Percentiles rank a stretch among this genome's conserved stretches.
Conservation (phyloP, 2,113 vertebrate genomes). For the Melozone crissalis region DNA sequence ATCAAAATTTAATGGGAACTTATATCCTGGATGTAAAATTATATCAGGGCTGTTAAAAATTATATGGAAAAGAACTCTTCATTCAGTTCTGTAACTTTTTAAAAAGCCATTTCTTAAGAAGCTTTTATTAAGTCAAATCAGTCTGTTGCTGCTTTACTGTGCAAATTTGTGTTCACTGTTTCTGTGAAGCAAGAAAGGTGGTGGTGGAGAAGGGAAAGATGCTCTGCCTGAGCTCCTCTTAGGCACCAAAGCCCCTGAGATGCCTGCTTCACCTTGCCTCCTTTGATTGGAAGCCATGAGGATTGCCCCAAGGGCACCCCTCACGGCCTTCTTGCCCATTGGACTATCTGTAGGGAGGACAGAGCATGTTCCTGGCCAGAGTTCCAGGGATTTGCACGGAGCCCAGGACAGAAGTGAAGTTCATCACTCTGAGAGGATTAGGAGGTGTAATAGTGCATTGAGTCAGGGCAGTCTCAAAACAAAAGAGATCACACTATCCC, state of each 20-base stretch:
- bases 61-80: slow-evolving; percentile 24
- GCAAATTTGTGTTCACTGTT: background rate
- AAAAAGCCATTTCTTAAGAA: slow-evolving; percentile 25
- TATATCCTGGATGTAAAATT: slow-evolving; percentile 47
- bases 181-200: background rate
- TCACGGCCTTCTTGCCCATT: background rate
- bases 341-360: background rate
- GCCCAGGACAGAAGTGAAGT: background rate
- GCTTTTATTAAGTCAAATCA: background rate
- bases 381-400: background rate
- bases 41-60: slow-evolving; percentile 25
- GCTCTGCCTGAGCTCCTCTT: background rate
- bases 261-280: background rate
- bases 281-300: background rate
- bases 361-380: background rate
- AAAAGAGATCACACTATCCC: background rate
- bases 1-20: slow-evolving; percentile 37
- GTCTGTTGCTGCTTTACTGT: background rate
- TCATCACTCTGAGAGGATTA: background rate
- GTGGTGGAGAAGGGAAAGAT: background rate
- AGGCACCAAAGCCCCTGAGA: background rate
- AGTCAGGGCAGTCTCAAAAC: background rate
- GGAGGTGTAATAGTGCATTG: background rate
- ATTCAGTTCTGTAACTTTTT: background rate
- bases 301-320: background rate